Evolutionary conservation across 1,140 invertebrate genomes (phyloP).

Genomic region (Fopius arisanus): DNA sequence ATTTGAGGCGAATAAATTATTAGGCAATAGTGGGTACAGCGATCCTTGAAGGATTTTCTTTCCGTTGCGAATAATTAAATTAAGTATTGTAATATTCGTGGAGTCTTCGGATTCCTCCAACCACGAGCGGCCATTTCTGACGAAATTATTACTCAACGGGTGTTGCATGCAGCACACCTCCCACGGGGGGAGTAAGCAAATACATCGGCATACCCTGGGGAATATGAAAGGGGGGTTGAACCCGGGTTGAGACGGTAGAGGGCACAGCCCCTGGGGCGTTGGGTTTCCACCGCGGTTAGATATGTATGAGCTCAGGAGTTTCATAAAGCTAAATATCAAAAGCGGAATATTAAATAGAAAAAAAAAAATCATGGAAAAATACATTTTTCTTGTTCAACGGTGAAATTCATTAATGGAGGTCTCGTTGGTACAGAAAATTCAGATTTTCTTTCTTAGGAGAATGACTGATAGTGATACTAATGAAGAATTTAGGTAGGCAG

Average conservation of each 20-base stretch:
- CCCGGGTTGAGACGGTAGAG: background rate
- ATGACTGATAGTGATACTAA: too few relatives aligned
- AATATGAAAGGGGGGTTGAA: background rate
- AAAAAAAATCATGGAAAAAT: background rate
- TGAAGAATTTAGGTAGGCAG: too few relatives aligned
- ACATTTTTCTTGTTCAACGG: background rate
- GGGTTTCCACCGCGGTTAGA: conserved; percentile 9
- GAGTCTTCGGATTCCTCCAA: background rate
- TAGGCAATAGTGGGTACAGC: background rate
- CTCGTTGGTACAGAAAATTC: too few relatives aligned
- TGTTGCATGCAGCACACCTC: conserved; percentile 7
- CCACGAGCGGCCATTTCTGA: background rate
- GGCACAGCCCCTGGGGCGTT: background rate
- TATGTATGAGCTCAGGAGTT: conserved; percentile 24
- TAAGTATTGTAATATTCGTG: background rate
- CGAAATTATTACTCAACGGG: conserved; percentile 18
- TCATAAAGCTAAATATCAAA: conserved; percentile 11
- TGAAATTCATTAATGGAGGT: background rate
- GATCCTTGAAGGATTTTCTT: background rate
- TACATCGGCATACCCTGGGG: conserved; percentile 23
- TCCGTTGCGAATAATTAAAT: background rate
- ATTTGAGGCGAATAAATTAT: too few relatives aligned
- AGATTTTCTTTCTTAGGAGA: too few relatives aligned
- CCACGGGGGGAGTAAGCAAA: conserved; percentile 15
- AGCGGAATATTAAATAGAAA: background rate